phyloP scores from a whole-genome alignment of 1,140 invertebrate species.

The Drosophila ercepeae region DNA sequence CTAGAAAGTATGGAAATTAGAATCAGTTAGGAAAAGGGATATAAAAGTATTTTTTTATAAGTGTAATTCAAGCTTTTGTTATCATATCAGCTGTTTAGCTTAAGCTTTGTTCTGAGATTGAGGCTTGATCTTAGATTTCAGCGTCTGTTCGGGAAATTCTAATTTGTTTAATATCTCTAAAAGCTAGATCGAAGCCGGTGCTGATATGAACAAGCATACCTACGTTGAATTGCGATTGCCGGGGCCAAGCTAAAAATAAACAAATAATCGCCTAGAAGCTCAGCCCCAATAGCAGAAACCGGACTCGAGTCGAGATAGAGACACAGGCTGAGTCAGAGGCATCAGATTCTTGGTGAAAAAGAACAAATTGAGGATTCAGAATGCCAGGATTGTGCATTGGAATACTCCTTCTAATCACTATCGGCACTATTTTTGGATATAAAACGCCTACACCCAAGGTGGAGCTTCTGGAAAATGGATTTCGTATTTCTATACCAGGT shows the following conservation, averaged over 20 bases:
- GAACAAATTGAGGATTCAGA: background rate
- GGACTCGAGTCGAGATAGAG: slow-evolving; percentile 15
- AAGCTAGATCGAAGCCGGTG: slow-evolving; percentile 7
- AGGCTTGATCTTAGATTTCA: background rate
- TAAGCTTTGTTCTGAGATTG: slow-evolving; percentile 2
- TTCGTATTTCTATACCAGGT: slow-evolving; percentile 74
- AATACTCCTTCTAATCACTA: slow-evolving; percentile 4
- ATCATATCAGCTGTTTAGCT: slow-evolving; percentile 28
- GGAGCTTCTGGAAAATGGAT: slow-evolving; percentile 55
- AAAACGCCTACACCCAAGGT: slow-evolving; percentile 55
- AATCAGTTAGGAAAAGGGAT: too few species aligned
- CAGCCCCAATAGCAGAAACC: background rate
- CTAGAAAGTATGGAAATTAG: too few species aligned
- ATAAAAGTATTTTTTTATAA: background rate
- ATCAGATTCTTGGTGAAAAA: slow-evolving; percentile 5
- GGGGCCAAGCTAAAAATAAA: slow-evolving; percentile 29
- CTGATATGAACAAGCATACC: slow-evolving; percentile 26
- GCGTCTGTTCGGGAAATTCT: background rate
- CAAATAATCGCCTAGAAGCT: slow-evolving; percentile 17
- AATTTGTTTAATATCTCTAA: slow-evolving; percentile 10
- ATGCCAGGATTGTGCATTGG: slow-evolving; percentile 26
- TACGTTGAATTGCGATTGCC: slow-evolving; percentile 8
- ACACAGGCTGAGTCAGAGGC: slow-evolving; percentile 41
- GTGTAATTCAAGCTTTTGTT: slow-evolving; percentile 22
- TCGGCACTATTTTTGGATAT: slow-evolving; percentile 21